Percentiles rank a stretch among this genome's conserved stretches.
phyloP scores from a whole-genome alignment of 2,113 vertebrate species.

The Varanus komodoensis region DNA sequence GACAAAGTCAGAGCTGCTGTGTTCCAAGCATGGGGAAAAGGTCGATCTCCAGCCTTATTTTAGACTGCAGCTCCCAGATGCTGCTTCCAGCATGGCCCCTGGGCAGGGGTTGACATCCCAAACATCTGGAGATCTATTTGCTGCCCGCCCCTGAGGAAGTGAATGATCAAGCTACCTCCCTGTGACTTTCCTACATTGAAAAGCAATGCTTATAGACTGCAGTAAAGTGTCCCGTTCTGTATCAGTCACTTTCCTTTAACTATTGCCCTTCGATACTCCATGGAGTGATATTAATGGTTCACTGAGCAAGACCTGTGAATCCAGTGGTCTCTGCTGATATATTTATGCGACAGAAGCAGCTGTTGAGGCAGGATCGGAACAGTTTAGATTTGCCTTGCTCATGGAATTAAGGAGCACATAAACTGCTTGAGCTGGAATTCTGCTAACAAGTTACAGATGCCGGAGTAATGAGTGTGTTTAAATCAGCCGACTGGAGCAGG shows the following conservation, averaged over 20 bases:
- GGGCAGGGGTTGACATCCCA: too few species aligned
- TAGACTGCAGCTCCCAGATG: too few species aligned
- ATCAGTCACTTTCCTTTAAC: background rate
- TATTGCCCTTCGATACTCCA: accelerated
- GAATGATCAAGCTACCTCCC: background rate
- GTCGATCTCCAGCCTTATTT: too few species aligned
- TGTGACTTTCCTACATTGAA: background rate
- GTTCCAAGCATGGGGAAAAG: too few species aligned
- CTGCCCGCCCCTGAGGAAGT: background rate
- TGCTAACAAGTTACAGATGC: conserved; percentile 30
- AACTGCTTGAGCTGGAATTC: background rate
- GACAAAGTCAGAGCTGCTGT: too few species aligned
- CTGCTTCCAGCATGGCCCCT: too few species aligned
- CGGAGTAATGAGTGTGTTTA: conserved; percentile 10
- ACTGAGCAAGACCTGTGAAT: background rate
- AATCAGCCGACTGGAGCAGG: conserved; percentile 4
- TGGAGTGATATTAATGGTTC: conserved; percentile 1
- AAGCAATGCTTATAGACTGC: background rate
- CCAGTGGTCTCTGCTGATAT: background rate
- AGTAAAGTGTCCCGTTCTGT: background rate
- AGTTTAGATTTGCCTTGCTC: background rate
- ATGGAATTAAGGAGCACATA: background rate
- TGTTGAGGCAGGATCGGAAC: background rate
- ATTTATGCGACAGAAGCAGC: background rate
- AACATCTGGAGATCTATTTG: background rate